A percentile compares a stretch with the other conserved stretches of the same genome.
Evolutionary conservation across 1,140 invertebrate species (phyloP).

Genomic region (Drosophila quadrilineata): DNA sequence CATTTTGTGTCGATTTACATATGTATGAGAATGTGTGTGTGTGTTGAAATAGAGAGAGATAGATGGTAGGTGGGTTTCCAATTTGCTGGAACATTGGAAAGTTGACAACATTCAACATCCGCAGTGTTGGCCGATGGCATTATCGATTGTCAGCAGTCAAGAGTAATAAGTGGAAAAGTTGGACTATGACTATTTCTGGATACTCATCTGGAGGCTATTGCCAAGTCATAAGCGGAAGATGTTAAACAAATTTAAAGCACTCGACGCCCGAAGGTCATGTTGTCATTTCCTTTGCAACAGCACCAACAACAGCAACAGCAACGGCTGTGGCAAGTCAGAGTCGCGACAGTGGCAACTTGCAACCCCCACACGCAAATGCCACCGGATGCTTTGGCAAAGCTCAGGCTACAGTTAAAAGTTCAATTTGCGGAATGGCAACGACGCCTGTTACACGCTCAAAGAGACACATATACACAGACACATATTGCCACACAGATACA

Average conservation of each 20-base stretch:
- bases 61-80: too few relatives aligned
- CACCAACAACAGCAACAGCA: slow-evolving; percentile 4
- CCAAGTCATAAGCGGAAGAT: slow-evolving; percentile 71
- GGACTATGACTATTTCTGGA: slow-evolving; percentile 42
- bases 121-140: slow-evolving; percentile 12
- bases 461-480: slow-evolving; percentile 27
- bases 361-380: slow-evolving; percentile 57
- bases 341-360: neutral
- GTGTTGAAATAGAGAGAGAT: too few relatives aligned
- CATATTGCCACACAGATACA: slow-evolving; percentile 11
- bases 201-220: slow-evolving; percentile 52
- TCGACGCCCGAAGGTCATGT: slow-evolving; percentile 69
- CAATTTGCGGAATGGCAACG: slow-evolving; percentile 69
- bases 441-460: slow-evolving; percentile 56
- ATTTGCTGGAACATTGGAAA: too few relatives aligned
- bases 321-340: neutral
- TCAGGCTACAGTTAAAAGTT: slow-evolving; percentile 77
- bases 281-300: slow-evolving; percentile 54
- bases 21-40: neutral
- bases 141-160: slow-evolving; percentile 40
- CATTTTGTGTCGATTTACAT: slow-evolving; percentile 50
- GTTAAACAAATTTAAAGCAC: slow-evolving; percentile 70
- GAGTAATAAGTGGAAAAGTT: slow-evolving; percentile 54
- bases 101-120: too few relatives aligned
- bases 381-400: slow-evolving; percentile 72